Evolutionary conservation across 2,888 invertebrate genomes (phyloP).

Genomic region (Drosophila neutralis): DNA sequence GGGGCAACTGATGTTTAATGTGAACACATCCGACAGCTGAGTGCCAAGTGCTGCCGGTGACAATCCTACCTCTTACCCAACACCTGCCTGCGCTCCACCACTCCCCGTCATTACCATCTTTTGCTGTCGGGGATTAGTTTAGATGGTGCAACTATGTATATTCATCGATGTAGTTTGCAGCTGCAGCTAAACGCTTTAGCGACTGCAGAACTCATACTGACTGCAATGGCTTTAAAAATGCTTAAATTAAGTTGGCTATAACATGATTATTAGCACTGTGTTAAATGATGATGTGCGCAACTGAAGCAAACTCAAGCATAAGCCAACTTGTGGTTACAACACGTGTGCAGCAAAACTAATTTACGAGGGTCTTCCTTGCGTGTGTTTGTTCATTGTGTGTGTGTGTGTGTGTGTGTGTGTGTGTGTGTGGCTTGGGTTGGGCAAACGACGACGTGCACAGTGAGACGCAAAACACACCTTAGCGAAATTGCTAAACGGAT

Average conservation of each 20-base stretch:
- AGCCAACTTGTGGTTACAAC: slow-evolving; percentile 38
- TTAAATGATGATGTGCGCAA: slow-evolving; percentile 17
- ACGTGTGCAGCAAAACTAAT: slow-evolving; percentile 36
- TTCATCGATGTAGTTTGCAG: slow-evolving; percentile 1
- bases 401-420: neutral
- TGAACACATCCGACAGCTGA: slow-evolving; percentile 16
- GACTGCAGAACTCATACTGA: slow-evolving; percentile 5
- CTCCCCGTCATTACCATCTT: neutral
- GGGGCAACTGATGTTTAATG: slow-evolving; percentile 40
- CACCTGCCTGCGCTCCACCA: no score
- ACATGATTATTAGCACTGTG: slow-evolving; percentile 10
- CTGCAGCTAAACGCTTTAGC: slow-evolving; percentile 22
- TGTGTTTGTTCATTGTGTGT: neutral
- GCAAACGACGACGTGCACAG: slow-evolving; percentile 17
- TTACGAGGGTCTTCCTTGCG: neutral
- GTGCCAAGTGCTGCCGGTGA: slow-evolving; percentile 3
- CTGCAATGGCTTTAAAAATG: slow-evolving; percentile 49
- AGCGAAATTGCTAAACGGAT: slow-evolving; percentile 44
- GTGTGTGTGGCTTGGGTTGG: neutral
- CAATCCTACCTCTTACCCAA: neutral
- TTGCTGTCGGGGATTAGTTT: neutral
- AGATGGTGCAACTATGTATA: neutral
- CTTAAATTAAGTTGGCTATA: slow-evolving; percentile 61
- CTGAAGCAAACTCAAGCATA: slow-evolving; percentile 10
- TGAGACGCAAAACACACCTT: slow-evolving; percentile 23